Evolutionary conservation across 2,888 invertebrate genomes (phyloP), one percentile per base, ranked within the genome.

Genomic region (Meiosimyza decipiens): DNA sequence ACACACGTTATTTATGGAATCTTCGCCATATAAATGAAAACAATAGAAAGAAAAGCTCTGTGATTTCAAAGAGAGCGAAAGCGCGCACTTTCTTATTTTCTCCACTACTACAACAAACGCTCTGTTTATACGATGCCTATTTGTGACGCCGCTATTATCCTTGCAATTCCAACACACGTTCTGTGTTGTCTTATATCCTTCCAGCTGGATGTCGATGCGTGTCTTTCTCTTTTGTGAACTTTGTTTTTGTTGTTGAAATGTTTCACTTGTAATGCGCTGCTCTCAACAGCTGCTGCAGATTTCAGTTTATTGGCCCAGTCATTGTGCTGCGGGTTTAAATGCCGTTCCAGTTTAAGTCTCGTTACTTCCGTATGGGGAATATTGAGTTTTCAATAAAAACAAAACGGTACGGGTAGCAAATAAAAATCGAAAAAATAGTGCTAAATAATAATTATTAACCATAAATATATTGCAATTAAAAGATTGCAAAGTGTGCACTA

Each of bases 71-170:
- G 59, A 66, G 65, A 49, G 73, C 63, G 73, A 55, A 65, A 33
- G 52, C 57, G 51, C 40, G 76, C 68, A 9, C 60, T 33, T 68
- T 57, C 13, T 47, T 22, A 13, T 54, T 6, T 4, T 62, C 15
- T 65, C 33, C 40, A 18, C 55, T n/a, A 64, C 51, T 60, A 40
- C 40, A 40, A 40, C 2, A 40, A 40, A 40, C 81, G 80, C 82
- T 82, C 82, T 82, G 82, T 83, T 83, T 83, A 83, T 82, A 78
- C 82, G 82, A 82, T 81, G 78, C 78, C 79, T 78, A 72, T 74
- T 76, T 76, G 28, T 28, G 28, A 74, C 70, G 63, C 67, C 69
- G 72, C 71, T 71, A 76, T 70, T 72, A 76, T 60, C 18, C 63
- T 22, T 65, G 69, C 33, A 60, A 16, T 65, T 79, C 33, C 49